These are phyloP conservation scores for Phaedon cochleariae DNA, from an alignment of 2,888 invertebrate species.

Conservation along the genomic window DNA sequence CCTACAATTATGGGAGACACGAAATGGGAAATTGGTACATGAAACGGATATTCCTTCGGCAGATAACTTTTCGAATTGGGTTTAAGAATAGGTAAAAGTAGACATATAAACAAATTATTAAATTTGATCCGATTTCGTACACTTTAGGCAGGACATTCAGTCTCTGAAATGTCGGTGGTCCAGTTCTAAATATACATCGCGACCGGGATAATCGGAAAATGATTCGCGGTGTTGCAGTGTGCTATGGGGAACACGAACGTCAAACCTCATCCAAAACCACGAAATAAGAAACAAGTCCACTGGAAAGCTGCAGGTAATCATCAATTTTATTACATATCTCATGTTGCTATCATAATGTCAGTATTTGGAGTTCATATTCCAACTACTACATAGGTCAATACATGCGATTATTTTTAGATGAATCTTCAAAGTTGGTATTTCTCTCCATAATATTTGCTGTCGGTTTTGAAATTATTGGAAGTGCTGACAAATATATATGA, in stretches of 20 bases:
- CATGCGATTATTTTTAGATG: too few species aligned
- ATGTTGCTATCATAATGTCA: not conserved
- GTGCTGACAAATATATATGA: too few species aligned
- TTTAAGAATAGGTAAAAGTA: not conserved
- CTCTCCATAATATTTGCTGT: slow-evolving; percentile 30
- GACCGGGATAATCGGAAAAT: slow-evolving; percentile 51
- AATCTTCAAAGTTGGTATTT: not conserved
- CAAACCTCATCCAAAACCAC: slow-evolving; percentile 67
- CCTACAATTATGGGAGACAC: too few species aligned
- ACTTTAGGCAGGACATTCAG: slow-evolving; percentile 3
- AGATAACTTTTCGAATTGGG: too few species aligned
- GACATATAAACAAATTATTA: not conserved
- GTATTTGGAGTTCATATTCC: too few species aligned
- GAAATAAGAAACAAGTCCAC: slow-evolving; percentile 80
- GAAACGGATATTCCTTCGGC: too few species aligned
- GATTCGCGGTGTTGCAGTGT: slow-evolving; percentile 52
- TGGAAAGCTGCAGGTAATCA: slow-evolving; percentile 85
- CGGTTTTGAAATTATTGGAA: too few species aligned
- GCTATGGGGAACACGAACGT: slow-evolving; percentile 73
- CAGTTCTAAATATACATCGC: slow-evolving; percentile 53
- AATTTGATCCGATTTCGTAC: not conserved
- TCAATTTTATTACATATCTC: not conserved
- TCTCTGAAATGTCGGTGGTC: slow-evolving; percentile 47
- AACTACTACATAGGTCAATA: too few species aligned
- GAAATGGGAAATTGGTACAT: too few species aligned